These are phyloP conservation scores for Okamejei kenojei DNA, from an alignment of 2,797 vertebrate species.

Conservation along the genomic window DNA sequence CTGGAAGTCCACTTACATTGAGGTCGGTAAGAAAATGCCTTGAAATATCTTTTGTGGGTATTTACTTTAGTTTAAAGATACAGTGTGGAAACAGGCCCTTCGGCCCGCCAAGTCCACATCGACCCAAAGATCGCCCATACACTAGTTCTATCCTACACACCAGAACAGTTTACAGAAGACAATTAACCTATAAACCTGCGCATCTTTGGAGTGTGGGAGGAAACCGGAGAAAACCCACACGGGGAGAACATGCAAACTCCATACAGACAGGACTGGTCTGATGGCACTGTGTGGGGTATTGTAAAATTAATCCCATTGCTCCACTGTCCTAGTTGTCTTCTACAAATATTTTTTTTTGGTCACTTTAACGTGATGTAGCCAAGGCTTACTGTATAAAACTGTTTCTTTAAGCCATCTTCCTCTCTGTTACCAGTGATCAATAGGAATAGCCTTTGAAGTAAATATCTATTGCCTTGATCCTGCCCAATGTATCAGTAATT, in stretches of 20 bases:
- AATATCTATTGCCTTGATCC: not conserved
- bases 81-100: no score
- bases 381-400: not conserved
- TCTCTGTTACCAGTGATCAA: not conserved
- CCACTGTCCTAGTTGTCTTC: not conserved
- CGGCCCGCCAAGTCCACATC: no score
- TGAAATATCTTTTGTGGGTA: not conserved
- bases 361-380: not conserved
- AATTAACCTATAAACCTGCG: no score
- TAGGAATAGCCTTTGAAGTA: not conserved
- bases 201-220: no score
- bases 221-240: no score
- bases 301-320: not conserved
- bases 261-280: no score
- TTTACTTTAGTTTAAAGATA: not conserved
- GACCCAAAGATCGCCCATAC: no score
- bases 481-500: not conserved
- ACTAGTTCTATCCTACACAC: no score
- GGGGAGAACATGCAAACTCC: no score
- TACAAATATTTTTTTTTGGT: not conserved
- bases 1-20: not conserved
- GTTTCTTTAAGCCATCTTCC: not conserved
- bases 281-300: not conserved
- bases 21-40: not conserved
- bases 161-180: no score